These are phyloP conservation scores for Sminthurinus aureus DNA, from an alignment of 2,888 invertebrate species.

Conservation along the genomic window DNA sequence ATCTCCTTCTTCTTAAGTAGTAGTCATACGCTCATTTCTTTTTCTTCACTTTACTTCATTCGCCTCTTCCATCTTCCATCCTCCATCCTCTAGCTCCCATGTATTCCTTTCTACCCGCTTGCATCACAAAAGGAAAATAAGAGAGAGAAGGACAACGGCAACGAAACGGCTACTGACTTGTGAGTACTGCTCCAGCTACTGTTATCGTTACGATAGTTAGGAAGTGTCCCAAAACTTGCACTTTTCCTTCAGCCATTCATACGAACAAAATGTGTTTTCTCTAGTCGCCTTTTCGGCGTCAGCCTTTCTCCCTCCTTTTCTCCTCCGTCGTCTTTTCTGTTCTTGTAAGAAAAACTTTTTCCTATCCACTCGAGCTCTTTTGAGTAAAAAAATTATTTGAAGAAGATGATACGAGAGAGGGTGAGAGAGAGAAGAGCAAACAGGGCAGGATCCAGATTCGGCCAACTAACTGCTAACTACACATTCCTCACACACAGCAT, in stretches of 20 bases:
- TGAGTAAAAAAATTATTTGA: slow-evolving; percentile 9
- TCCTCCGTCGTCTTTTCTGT: background rate
- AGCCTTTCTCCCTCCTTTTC: slow-evolving; percentile 11
- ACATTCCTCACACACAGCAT: background rate
- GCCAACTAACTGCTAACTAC: slow-evolving; percentile 1
- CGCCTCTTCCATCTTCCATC: background rate
- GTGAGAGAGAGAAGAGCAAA: background rate
- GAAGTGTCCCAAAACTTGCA: slow-evolving; percentile 25
- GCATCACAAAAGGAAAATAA: background rate
- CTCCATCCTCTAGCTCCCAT: background rate
- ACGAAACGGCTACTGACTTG: slow-evolving; percentile 5
- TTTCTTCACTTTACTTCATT: background rate
- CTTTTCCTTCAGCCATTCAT: slow-evolving; percentile 16
- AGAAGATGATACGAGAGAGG: background rate
- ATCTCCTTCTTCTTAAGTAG: no score
- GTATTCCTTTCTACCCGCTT: background rate
- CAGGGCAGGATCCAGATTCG: background rate
- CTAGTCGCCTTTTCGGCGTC: slow-evolving; percentile 36
- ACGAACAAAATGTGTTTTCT: slow-evolving; percentile 36
- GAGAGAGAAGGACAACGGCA: background rate
- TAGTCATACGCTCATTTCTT: background rate
- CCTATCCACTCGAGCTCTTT: slow-evolving; percentile 14
- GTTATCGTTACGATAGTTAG: slow-evolving; percentile 22
- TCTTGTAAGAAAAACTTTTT: slow-evolving; percentile 24
- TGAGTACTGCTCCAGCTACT: slow-evolving; percentile 16